Conservation (phyloP, 2,113 vertebrate genomes). For the Pomatostomus ruficeps region DNA sequence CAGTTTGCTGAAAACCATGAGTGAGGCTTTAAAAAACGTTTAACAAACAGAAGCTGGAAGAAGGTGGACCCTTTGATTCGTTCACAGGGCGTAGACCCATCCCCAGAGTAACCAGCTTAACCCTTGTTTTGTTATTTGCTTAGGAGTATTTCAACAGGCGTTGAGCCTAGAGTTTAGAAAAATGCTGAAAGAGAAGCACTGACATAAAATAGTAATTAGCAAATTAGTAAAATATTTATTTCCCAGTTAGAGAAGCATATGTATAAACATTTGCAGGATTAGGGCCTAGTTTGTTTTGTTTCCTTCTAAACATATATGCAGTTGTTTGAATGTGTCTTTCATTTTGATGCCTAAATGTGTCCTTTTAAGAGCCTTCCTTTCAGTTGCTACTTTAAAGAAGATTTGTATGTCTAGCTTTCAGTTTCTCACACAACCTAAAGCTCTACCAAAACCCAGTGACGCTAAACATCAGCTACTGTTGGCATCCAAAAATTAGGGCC, state of each 20-base stretch:
- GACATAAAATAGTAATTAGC: neutral
- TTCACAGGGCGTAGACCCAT: neutral
- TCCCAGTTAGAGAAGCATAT: neutral
- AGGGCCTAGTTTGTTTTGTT: neutral
- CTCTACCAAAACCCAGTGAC: neutral
- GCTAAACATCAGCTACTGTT: neutral
- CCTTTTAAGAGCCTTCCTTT: neutral
- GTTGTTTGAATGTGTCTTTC: neutral
- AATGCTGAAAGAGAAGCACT: neutral
- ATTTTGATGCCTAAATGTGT: neutral
- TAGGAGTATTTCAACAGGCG: neutral
- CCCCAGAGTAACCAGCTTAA: neutral
- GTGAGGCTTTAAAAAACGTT: neutral
- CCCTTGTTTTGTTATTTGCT: neutral
- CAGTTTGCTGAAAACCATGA: neutral
- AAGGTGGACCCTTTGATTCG: neutral
- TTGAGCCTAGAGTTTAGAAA: neutral
- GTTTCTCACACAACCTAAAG: neutral
- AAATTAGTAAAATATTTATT: neutral
- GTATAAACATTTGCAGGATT: neutral
- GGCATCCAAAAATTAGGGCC: neutral
- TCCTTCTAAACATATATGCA: neutral
- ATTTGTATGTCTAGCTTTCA: neutral
- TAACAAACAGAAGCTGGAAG: neutral
- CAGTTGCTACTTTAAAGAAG: neutral